These are phyloP conservation scores for Pammene fasciana DNA, from an alignment of 2,888 invertebrate species.

Conservation along the genomic window DNA sequence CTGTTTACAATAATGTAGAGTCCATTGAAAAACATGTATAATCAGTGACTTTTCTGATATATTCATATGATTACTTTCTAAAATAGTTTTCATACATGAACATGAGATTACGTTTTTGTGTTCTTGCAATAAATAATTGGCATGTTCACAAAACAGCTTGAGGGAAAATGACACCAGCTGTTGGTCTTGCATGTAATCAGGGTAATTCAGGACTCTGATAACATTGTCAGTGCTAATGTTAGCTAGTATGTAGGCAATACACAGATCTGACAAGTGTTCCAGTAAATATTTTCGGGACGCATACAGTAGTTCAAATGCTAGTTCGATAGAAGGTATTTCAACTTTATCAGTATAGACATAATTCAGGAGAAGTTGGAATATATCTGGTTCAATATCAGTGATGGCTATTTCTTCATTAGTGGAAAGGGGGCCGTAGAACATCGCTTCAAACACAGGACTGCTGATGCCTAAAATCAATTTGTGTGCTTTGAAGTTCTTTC, in stretches of 20 bases:
- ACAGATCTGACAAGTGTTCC: conserved; percentile 77
- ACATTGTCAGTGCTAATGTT: conserved; percentile 84
- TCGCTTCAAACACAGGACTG: conserved; percentile 87
- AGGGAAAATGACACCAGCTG: conserved; percentile 78
- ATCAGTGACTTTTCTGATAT: conserved; percentile 81
- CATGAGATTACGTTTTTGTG: conserved; percentile 77
- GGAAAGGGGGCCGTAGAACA: conserved; percentile 86
- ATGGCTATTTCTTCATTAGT: conserved; percentile 76
- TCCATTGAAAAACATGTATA: conserved; percentile 82
- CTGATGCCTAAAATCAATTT: conserved; percentile 85
- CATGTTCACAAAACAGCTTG: conserved; percentile 82
- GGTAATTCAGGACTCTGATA: conserved; percentile 83
- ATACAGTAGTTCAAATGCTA: conserved; percentile 85
- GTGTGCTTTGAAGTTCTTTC: conserved; percentile 82
- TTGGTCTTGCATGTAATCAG: conserved; percentile 83
- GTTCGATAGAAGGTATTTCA: conserved; percentile 78
- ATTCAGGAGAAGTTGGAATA: conserved; percentile 84
- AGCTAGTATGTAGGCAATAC: conserved; percentile 79
- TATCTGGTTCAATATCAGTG: conserved; percentile 83
- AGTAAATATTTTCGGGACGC: conserved; percentile 87
- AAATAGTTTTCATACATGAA: conserved; percentile 75
- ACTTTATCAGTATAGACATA: conserved; percentile 85
- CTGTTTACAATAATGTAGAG: conserved; percentile 76
- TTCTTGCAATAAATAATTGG: conserved; percentile 78
- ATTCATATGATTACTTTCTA: conserved; percentile 78